Evolutionary conservation across 1,140 invertebrate species (phyloP), one percentile per base, ranked within the genome.

Genomic region (Cardiocondyla obscurior): DNA sequence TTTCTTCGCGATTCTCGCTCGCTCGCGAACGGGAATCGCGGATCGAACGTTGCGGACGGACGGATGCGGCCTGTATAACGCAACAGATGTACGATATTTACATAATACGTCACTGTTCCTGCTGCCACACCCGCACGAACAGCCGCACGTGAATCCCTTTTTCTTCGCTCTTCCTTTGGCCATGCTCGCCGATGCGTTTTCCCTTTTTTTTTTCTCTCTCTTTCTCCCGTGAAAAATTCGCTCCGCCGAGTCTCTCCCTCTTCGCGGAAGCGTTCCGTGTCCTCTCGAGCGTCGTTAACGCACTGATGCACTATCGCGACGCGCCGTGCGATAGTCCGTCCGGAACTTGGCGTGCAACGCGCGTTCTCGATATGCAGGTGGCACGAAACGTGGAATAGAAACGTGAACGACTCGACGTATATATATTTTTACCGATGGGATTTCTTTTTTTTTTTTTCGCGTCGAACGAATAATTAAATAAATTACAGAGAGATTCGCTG

Each of bases 61-160:
- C 10, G 16, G 55, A 55, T 19, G 44, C 7, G 16, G 19, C 22
- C 22, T 33, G 28, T 36, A n/a, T 69, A 85, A 62, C 22, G 19
- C 53, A 73, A 79, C 64, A 49, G 53, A 64, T 53, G 58, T 22
- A 55, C 3, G 36, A 83, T 90, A 92, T 92, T 93, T 94, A 94
- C 93, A 90, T 89, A 92, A 86, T 81, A 91, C 84, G 90, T 94
- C 93, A 93, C 94, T 94, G 93, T 94, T 94, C 92, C 94, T 93
- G 90, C 91, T 93, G 84, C 91, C 87, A 83, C 94, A 94, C 87
- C 93, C 93, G 88, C 94, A 94, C 25, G 74, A 14, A 49, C 74
- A 79, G 25, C 62, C 33, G 84, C 93, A 94, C 19, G 90, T 81
- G 85, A 93, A 69, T 55, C 90, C 88, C 84, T 92, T 94, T 65